phyloP scores from a whole-genome alignment of 1,140 invertebrate species.

The Drosophila rhopaloa region DNA sequence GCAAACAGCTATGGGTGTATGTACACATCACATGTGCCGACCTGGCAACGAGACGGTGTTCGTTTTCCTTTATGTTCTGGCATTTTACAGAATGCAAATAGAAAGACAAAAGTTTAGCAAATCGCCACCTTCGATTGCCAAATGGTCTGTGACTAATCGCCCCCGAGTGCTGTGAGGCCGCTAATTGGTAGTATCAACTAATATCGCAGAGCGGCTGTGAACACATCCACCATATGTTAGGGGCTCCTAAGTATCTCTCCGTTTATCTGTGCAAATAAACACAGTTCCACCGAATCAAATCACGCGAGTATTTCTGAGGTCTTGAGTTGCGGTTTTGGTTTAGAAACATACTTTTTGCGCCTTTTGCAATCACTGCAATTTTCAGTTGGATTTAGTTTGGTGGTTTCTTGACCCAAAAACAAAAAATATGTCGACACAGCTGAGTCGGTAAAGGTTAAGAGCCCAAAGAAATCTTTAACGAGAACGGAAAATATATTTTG shows the following conservation, averaged over 20 bases:
- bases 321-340: constrained; percentile 12
- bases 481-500: neutral
- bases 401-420: constrained; percentile 47
- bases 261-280: constrained; percentile 2
- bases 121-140: constrained; percentile 58
- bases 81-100: constrained; percentile 53
- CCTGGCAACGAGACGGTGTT: constrained; percentile 19
- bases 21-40: constrained; percentile 21
- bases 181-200: constrained; percentile 68
- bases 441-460: constrained; percentile 27
- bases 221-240: constrained; percentile 31
- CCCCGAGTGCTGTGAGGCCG: constrained; percentile 43
- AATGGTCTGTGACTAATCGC: constrained; percentile 71
- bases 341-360: constrained; percentile 22
- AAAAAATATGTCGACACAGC: constrained; percentile 40
- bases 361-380: constrained; percentile 50
- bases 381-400: constrained; percentile 21
- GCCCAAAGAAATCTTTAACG: constrained; percentile 5
- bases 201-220: constrained; percentile 2
- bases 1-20: constrained; percentile 13
- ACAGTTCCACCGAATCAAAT: constrained; percentile 17
- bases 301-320: constrained; percentile 24
- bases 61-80: constrained; percentile 5
- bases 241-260: constrained; percentile 13
- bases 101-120: constrained; percentile 43